phyloP scores from a whole-genome alignment of 2,888 invertebrate species.

The Pollenia griseotomentosa region DNA sequence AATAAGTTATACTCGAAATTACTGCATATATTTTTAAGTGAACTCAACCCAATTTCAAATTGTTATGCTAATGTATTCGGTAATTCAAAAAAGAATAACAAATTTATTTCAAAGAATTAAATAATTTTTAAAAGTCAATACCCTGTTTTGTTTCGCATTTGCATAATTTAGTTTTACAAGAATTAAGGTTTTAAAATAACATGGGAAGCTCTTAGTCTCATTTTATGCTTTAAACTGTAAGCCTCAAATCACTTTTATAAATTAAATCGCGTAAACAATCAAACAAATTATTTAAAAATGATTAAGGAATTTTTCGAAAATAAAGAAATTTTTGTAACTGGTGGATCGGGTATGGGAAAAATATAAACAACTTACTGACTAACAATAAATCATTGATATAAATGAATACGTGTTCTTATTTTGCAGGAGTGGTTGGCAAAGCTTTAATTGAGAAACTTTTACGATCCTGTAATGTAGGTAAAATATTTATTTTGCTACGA shows the following conservation, averaged over 20 bases:
- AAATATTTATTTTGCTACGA: constrained; percentile 91
- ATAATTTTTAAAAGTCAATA: constrained; percentile 5
- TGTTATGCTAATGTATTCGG: too few species aligned
- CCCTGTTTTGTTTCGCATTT: neutral
- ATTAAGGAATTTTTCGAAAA: constrained; percentile 87
- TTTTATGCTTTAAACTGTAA: constrained; percentile 16
- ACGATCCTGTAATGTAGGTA: constrained; percentile 90
- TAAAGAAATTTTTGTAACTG: constrained; percentile 91
- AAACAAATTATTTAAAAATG: constrained; percentile 31
- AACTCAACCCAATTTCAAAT: too few species aligned
- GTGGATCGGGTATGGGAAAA: constrained; percentile 87
- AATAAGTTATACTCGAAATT: too few species aligned
- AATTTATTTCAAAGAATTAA: neutral
- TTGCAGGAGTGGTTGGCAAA: constrained; percentile 93
- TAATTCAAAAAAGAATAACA: too few species aligned
- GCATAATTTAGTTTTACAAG: neutral
- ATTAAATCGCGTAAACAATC: too few species aligned
- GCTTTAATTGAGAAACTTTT: constrained; percentile 94
- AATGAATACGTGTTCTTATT: neutral
- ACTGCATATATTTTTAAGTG: too few species aligned
- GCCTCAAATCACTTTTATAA: too few species aligned
- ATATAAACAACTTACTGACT: neutral
- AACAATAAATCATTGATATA: neutral
- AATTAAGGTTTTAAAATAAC: too few species aligned
- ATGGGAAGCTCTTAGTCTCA: neutral